Percentiles rank a stretch among this genome's conserved stretches.
These are phyloP conservation scores for Cyprinella venusta DNA, from an alignment of 2,797 vertebrate genomes.

Conservation along the genomic window DNA sequence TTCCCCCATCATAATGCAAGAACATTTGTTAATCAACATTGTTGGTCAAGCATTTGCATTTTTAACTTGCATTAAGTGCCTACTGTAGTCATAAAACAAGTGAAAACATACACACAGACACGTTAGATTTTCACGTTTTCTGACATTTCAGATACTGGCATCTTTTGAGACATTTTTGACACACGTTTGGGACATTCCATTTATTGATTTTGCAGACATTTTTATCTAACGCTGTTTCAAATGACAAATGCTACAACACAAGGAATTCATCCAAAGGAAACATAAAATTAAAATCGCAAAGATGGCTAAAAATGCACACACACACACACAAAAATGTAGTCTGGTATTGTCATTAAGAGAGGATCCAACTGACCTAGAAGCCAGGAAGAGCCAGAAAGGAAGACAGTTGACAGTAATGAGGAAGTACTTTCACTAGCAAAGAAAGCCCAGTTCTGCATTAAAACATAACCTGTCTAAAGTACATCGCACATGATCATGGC, in stretches of 20 bases:
- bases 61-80: too few relatives aligned
- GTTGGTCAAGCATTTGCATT: not conserved
- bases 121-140: not conserved
- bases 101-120: too few relatives aligned
- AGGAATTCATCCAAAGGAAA: not conserved
- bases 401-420: constrained; percentile 15
- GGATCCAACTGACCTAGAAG: not conserved
- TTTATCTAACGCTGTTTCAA: not conserved
- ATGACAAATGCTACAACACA: not conserved
- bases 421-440: not conserved
- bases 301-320: not conserved
- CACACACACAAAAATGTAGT: not conserved
- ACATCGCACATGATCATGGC: not conserved
- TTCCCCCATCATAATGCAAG: not conserved
- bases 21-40: not conserved
- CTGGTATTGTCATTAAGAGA: constrained; percentile 20
- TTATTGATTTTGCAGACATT: not conserved
- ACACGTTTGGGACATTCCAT: too few relatives aligned
- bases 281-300: not conserved
- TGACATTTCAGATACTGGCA: not conserved
- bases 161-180: too few relatives aligned
- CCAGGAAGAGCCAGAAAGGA: not conserved
- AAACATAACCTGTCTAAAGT: not conserved
- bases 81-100: too few relatives aligned
- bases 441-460: constrained; percentile 15